Conservation (phyloP, 2,113 vertebrate genomes). For the human region GRCh38 chr5:44261501-44262000, state of each 20-base stretch:
- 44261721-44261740: conserved; percentile 17
- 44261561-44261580: background rate
- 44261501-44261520: conserved; percentile 42
- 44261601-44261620: conserved; percentile 9
- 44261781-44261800: background rate
- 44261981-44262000: background rate
- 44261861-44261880: background rate
- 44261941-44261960: background rate
- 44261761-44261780: background rate
- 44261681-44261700: background rate
- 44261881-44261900: background rate
- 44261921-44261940: background rate
- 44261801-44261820: background rate
- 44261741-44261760: background rate
- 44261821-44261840: background rate
- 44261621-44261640: background rate
- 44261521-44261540: conserved; percentile 58
- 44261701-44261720: background rate
- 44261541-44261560: conserved; percentile 59
- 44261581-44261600: conserved; percentile 45
- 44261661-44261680: background rate
- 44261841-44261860: background rate
- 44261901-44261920: background rate
- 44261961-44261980: background rate
- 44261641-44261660: background rate